Conservation (phyloP, 2,113 vertebrate genomes). For the Mirounga angustirostris region DNA sequence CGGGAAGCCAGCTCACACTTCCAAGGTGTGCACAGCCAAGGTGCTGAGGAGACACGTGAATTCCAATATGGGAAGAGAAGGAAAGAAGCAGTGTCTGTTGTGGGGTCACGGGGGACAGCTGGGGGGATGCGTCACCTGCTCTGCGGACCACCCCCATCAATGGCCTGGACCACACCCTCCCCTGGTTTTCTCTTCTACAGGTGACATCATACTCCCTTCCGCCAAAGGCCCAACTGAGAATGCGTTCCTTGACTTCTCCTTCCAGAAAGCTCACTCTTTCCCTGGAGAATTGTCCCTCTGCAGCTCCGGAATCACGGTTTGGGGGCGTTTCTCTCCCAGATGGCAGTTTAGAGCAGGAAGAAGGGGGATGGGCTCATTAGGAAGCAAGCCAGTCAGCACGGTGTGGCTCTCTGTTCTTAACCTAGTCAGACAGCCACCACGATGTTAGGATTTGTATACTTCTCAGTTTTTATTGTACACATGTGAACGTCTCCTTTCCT, state of each 20-base stretch:
- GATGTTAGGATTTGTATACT: rapidly evolving
- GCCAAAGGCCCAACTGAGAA: background rate
- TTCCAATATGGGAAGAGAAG: rapidly evolving
- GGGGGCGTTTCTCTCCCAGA: background rate
- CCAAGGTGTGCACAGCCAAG: background rate
- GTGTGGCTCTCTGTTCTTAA: background rate
- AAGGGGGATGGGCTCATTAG: background rate
- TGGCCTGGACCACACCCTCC: rapidly evolving
- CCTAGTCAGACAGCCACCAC: rapidly evolving
- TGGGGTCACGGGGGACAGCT: background rate
- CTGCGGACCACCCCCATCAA: background rate
- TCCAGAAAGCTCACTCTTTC: rapidly evolving
- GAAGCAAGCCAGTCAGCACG: background rate
- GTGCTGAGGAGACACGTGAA: rapidly evolving
- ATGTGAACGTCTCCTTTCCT: rapidly evolving
- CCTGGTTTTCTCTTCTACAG: background rate
- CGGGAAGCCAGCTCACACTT: background rate
- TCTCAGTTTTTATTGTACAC: background rate
- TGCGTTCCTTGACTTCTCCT: background rate
- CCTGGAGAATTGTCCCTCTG: rapidly evolving
- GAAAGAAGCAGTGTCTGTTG: rapidly evolving
- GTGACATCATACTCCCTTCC: too few relatives aligned
- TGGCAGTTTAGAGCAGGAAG: background rate
- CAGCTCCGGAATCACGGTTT: rapidly evolving
- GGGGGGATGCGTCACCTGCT: rapidly evolving